Evolutionary conservation across 2,888 invertebrate species (phyloP), one percentile per base, ranked within the genome.

Genomic region (Balanococcus diminutus): DNA sequence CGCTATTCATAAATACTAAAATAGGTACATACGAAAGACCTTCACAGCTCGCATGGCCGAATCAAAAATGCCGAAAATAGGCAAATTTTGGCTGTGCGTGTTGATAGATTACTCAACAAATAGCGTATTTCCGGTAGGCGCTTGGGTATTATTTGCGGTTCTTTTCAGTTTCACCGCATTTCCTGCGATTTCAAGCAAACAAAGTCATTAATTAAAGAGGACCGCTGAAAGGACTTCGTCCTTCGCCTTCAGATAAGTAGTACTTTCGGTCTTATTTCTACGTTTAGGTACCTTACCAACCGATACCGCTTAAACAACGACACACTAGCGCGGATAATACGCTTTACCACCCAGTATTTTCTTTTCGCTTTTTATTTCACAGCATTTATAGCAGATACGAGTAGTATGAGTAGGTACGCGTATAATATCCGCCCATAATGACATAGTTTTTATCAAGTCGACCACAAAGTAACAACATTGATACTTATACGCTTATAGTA

Each of bases 91-190:
- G 28, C 19, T 51, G 85, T 85, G 85, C 85, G 85, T 85, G 85
- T 75, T 72, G 79, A 85, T 51, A 75, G 72, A 85, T 85, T 85
- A 75, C 79, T 75, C 85, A 85, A 85, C 75, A 85, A 75, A 85
- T 85, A 85, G 85, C 85, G 79, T 85, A 85, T 85, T 85, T 85
- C 85, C 85, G 85, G 85, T 85, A 85, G 85, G 85, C 85, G 85
- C 85, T 85, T 85, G 75, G 75, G 67, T 85, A 85, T 85, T 85
- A 85, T 79, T 85, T 79, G 85, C 85, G 85, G 85, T 85, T 75
- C 75, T 79, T 84, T 84, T 75, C 72, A 31, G 85, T 85, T 85
- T 85, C 79, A 85, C 85, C 85, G 79, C 79, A 85, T 79, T 85
- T 85, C 85, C 85, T 85, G 85, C 85, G 85, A 85, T 85, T 85